phyloP scores from a whole-genome alignment of 2,113 vertebrate genomes.

The Pedetes capensis region DNA sequence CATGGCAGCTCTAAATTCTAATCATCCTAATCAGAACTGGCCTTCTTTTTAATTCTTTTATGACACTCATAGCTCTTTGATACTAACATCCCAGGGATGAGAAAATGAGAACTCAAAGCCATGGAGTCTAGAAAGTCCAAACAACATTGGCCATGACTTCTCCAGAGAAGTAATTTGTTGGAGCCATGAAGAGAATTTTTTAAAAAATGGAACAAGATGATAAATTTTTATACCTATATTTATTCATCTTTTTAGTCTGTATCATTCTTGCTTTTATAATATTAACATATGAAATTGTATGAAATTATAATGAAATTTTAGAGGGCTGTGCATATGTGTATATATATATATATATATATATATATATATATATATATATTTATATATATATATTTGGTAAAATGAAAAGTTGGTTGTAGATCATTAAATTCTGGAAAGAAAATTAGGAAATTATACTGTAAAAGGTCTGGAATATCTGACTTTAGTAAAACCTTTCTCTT shows the following conservation, averaged over 20 bases:
- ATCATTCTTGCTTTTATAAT: not conserved
- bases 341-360: not conserved
- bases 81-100: not conserved
- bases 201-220: not conserved
- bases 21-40: not conserved
- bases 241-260: not conserved
- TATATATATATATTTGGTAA: not conserved
- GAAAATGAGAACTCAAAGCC: not conserved
- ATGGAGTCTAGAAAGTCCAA: not conserved
- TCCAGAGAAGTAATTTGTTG: not conserved
- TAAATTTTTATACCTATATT: not conserved
- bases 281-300: not conserved
- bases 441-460: not conserved
- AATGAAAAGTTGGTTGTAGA: not conserved
- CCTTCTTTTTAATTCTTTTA: not conserved
- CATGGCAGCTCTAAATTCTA: not conserved
- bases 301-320: not conserved
- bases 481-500: not conserved
- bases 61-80: not conserved
- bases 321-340: not conserved
- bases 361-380: not conserved
- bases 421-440: not conserved
- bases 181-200: not conserved
- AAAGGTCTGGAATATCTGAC: not conserved
- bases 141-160: not conserved